Conservation (phyloP, 2,797 vertebrate species). For the Dermochelys coriacea region DNA sequence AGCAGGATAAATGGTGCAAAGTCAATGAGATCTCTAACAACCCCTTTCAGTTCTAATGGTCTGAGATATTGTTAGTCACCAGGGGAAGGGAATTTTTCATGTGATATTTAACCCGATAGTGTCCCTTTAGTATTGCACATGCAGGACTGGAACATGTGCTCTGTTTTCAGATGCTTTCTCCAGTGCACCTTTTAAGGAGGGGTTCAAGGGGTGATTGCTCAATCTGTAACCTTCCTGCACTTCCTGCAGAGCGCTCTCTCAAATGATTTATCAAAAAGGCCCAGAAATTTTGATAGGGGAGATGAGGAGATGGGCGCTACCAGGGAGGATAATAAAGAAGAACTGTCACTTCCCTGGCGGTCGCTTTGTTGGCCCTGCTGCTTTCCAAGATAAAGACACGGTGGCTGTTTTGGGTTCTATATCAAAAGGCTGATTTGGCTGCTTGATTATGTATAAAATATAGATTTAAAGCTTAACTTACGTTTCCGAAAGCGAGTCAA, state of each 20-base stretch:
- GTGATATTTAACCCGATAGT: background rate
- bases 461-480: slow-evolving; percentile 76
- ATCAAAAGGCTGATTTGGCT: slow-evolving; percentile 76
- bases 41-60: background rate
- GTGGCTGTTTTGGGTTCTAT: slow-evolving; percentile 67
- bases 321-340: slow-evolving; percentile 75
- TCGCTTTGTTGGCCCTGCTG: slow-evolving; percentile 78
- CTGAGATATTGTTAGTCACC: background rate
- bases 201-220: slow-evolving; percentile 55
- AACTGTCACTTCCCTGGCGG: slow-evolving; percentile 75
- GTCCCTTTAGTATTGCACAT: rapidly evolving
- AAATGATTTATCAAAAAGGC: slow-evolving; percentile 78
- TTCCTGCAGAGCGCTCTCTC: slow-evolving; percentile 52
- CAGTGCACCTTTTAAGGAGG: background rate
- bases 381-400: slow-evolving; percentile 77
- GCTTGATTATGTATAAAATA: slow-evolving; percentile 79
- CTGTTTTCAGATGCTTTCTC: rapidly evolving
- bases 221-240: background rate
- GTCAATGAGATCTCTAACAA: background rate
- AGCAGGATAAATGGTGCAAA: background rate
- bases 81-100: background rate
- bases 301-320: slow-evolving; percentile 74
- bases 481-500: slow-evolving; percentile 68
- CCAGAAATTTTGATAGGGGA: slow-evolving; percentile 78
- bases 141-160: background rate